These are phyloP conservation scores for Xiphophorus hellerii DNA, from an alignment of 2,113 vertebrate species.

Conservation along the genomic window DNA sequence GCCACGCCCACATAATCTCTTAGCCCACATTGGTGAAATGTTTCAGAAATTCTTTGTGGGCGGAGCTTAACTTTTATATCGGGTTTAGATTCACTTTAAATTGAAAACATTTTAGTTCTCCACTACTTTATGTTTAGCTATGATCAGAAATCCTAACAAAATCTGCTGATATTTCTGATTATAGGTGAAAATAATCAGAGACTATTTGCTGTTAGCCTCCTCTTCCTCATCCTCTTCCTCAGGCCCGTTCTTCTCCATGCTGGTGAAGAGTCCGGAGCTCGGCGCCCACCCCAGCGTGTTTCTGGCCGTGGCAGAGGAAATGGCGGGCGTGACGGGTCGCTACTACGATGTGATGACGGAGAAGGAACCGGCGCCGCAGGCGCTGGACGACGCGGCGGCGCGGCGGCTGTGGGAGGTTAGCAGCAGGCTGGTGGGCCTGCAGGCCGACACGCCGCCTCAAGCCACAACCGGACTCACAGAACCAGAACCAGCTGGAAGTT, in stretches of 20 bases:
- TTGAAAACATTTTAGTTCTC: too few relatives aligned
- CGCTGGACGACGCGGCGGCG: conserved; percentile 81
- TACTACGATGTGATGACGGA: conserved; percentile 86
- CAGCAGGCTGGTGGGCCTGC: conserved; percentile 82
- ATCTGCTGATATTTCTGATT: neutral
- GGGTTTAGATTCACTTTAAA: too few relatives aligned
- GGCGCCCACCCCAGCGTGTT: conserved; percentile 85
- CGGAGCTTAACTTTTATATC: too few relatives aligned
- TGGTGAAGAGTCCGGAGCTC: conserved; percentile 84
- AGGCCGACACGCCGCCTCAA: conserved; percentile 8
- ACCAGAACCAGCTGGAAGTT: too few relatives aligned
- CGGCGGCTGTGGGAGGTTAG: conserved; percentile 84
- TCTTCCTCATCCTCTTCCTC: neutral
- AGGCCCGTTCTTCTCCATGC: conserved; percentile 86
- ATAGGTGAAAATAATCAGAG: too few relatives aligned
- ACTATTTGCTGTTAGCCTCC: neutral
- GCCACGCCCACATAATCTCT: too few relatives aligned
- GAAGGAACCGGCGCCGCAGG: conserved; percentile 82
- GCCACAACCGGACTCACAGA: too few relatives aligned
- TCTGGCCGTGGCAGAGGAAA: conserved; percentile 82
- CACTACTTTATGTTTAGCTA: neutral
- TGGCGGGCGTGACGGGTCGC: conserved; percentile 81
- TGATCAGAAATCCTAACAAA: neutral
- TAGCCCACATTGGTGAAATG: too few relatives aligned
- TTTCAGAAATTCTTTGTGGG: too few relatives aligned